phyloP scores from a whole-genome alignment of 2,888 invertebrate species.

The Priocnemis perturbator region DNA sequence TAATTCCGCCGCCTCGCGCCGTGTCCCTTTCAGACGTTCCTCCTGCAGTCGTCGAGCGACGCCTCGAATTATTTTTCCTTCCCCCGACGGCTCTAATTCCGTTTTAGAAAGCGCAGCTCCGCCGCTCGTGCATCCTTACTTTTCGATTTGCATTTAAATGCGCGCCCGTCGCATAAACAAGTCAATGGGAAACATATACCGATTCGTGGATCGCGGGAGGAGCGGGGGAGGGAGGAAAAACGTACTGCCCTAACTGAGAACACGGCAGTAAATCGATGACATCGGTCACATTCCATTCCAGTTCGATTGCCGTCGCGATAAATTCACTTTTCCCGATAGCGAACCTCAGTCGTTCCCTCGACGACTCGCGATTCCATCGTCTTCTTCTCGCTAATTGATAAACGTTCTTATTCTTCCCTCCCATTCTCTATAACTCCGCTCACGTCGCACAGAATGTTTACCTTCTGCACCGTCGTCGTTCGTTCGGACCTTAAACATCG shows the following conservation, averaged over 20 bases:
- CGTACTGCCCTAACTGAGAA: slow-evolving; percentile 2
- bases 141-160: neutral
- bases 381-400: slow-evolving; percentile 21
- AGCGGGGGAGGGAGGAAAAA: neutral
- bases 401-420: neutral
- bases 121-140: neutral
- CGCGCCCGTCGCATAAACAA: too few species aligned
- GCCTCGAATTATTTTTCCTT: neutral
- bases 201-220: neutral
- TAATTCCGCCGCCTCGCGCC: too few species aligned
- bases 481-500: too few species aligned
- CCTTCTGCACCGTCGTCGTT: neutral
- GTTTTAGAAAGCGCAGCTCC: too few species aligned
- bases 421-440: neutral
- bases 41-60: too few species aligned
- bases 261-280: slow-evolving; percentile 33
- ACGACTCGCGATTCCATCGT: slow-evolving; percentile 21
- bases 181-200: too few species aligned
- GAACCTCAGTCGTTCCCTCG: slow-evolving; percentile 27
- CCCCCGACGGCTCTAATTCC: too few species aligned
- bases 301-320: slow-evolving; percentile 46
- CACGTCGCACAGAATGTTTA: too few species aligned
- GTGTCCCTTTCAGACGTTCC: too few species aligned
- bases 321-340: slow-evolving; percentile 43
- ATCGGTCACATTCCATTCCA: slow-evolving; percentile 47